Evolutionary conservation across 2,888 invertebrate species (phyloP).

Genomic region (Corbicula japonica): DNA sequence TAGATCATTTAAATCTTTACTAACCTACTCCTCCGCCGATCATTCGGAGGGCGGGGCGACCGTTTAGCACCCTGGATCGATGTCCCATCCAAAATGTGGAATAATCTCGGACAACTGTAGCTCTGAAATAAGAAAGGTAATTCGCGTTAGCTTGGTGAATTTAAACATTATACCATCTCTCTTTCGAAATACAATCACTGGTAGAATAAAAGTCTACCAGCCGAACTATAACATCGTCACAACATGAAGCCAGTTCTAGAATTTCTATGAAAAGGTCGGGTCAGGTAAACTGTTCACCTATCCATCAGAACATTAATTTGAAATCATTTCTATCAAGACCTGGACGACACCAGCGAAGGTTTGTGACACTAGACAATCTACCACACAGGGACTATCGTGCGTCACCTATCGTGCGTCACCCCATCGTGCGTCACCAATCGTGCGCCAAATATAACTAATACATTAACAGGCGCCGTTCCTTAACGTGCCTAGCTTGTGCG

Average conservation of each 20-base stretch:
- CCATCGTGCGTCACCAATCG: background rate
- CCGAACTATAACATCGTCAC: background rate
- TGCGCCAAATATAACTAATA: background rate
- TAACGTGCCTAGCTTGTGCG: background rate
- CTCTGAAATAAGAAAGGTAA: constrained; percentile 41
- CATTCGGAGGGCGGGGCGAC: constrained; percentile 48
- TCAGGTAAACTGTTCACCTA: background rate
- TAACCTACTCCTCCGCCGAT: constrained; percentile 38
- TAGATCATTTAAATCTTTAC: background rate
- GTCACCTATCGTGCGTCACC: background rate
- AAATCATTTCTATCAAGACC: too few relatives aligned
- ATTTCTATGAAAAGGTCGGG: background rate
- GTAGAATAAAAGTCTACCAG: background rate
- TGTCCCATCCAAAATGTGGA: constrained; percentile 68
- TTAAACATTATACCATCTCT: background rate
- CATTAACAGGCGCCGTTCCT: background rate
- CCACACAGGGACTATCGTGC: background rate
- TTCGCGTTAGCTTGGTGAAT: background rate
- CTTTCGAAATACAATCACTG: background rate
- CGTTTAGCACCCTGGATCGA: constrained; percentile 43
- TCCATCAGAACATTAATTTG: too few relatives aligned
- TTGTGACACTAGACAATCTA: background rate
- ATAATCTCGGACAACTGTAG: constrained; percentile 62
- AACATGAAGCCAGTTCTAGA: background rate
- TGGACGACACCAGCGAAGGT: too few relatives aligned